phyloP scores from a whole-genome alignment of 2,113 vertebrate species.

The Semnopithecus entellus region DNA sequence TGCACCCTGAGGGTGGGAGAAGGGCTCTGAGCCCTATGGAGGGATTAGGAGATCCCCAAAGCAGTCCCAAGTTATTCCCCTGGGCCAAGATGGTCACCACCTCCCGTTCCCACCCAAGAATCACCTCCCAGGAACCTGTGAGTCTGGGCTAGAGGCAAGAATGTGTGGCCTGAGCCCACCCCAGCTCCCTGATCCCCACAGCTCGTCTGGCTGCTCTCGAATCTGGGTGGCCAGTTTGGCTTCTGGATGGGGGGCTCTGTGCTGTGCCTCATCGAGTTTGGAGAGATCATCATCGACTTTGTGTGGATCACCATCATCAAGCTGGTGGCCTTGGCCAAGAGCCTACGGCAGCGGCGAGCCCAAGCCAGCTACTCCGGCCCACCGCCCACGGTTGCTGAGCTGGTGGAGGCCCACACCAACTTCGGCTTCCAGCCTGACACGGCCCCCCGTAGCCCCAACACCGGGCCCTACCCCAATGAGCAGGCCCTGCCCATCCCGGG shows the following conservation, averaged over 20 bases:
- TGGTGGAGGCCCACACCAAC: slow-evolving; percentile 86
- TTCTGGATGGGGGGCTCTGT: slow-evolving; percentile 92
- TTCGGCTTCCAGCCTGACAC: slow-evolving; percentile 80
- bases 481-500: slow-evolving; percentile 79
- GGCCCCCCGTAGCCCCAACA: accelerated
- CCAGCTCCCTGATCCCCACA: slow-evolving; percentile 31
- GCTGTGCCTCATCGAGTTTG: slow-evolving; percentile 88
- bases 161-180: accelerated
- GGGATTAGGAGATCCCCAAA: background rate
- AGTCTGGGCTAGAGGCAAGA: background rate
- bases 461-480: background rate
- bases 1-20: no score
- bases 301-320: slow-evolving; percentile 88
- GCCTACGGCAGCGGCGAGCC: slow-evolving; percentile 69
- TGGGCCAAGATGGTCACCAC: background rate
- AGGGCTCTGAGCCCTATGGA: background rate
- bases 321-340: slow-evolving; percentile 74
- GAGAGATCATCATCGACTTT: slow-evolving; percentile 88
- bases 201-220: slow-evolving; percentile 89
- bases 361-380: background rate
- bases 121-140: background rate
- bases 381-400: slow-evolving; percentile 80
- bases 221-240: slow-evolving; percentile 87
- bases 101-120: background rate
- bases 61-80: background rate